A percentile compares a stretch with the other conserved stretches of the same genome.
phyloP scores from a whole-genome alignment of 2,888 invertebrate species.

The Nymphalis urticae region DNA sequence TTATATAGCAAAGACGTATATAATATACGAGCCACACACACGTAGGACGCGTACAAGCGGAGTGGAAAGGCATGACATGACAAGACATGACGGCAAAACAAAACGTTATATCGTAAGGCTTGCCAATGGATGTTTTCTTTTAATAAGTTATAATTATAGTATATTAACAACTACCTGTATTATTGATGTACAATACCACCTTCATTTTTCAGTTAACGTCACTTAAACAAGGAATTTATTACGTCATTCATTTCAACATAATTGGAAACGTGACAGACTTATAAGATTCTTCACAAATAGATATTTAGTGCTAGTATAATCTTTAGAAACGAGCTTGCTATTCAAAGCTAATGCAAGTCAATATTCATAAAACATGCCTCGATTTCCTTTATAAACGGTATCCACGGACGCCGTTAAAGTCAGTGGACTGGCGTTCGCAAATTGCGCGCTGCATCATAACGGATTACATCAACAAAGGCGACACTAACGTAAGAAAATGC shows the following conservation, averaged over 20 bases:
- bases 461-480: slow-evolving; percentile 36
- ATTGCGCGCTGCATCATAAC: slow-evolving; percentile 51
- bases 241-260: background rate
- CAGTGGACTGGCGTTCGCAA: slow-evolving; percentile 53
- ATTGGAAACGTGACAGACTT: slow-evolving; percentile 17
- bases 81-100: no score
- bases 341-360: slow-evolving; percentile 39
- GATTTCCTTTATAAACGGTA: slow-evolving; percentile 60
- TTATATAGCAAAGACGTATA: no score
- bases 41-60: no score
- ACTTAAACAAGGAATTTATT: background rate
- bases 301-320: slow-evolving; percentile 14
- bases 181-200: no score
- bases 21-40: no score
- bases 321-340: slow-evolving; percentile 18
- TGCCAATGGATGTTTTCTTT: no score
- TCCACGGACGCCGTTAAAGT: slow-evolving; percentile 55
- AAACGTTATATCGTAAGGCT: no score
- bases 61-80: no score
- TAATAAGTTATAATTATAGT: no score
- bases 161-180: no score
- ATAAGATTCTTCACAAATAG: slow-evolving; percentile 5
- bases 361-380: slow-evolving; percentile 50
- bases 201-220: background rate
- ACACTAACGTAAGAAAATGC: slow-evolving; percentile 33